Evolutionary conservation across 2,888 invertebrate genomes (phyloP), one percentile per base, ranked within the genome.

Genomic region (Ormyrus rosae): DNA sequence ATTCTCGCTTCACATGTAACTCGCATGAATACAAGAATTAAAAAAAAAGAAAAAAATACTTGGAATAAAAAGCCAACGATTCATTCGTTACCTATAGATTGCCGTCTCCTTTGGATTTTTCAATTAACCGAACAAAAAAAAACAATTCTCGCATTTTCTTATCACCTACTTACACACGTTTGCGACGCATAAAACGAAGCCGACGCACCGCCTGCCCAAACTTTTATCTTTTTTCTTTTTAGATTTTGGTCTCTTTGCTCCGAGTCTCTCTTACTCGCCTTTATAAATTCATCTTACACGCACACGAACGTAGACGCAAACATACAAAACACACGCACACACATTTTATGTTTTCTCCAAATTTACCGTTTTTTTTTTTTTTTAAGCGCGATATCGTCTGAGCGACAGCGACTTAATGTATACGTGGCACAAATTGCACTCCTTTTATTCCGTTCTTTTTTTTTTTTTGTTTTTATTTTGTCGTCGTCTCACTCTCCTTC

Each of bases 351-450:
- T 61, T 78, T 56, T 68, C 68, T 55, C 68, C 34, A 73, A 73
- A 55, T 69, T 4, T 63, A 65, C 50, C 51, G 69, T 67, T 67
- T 67, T 56, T 34, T 34, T 34, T 34, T 34, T 34, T 34, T 34
- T 34, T 34, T 34, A 81, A 77, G 81, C 73, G 51, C 80, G 11
- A 58, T 67, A 67, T 13, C 68, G 68, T n/a, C 61, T 72, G 34
- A 34, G 34, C 34, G 34, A 34, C 34, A 34, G 19, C 51, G 53
- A 50, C 68, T 34, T 63, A 50, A 71, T 65, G 63, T 65, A 78
- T 76, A 77, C 61, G 63, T 81, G 63, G 71, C 76, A 73, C 73
- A 69, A 81, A 70, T 78, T 78, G 64, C 78, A 74, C 74, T 53
- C 68, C 34, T 74, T 64, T 75, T 75, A 55, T 46, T 69, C 34